Conservation (phyloP, 2,113 vertebrate species). For the Dermatemys mawii region DNA sequence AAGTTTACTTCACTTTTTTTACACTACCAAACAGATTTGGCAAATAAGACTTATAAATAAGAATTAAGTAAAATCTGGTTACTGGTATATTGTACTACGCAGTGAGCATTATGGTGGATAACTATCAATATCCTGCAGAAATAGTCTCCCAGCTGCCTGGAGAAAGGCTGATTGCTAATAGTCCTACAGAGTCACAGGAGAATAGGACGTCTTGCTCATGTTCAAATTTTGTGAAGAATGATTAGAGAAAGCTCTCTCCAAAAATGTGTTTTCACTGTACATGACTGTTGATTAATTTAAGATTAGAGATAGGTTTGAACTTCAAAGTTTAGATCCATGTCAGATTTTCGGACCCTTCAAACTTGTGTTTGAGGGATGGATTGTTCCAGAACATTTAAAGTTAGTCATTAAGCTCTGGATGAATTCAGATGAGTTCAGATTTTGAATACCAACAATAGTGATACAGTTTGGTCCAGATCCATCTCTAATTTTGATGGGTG, state of each 20-base stretch:
- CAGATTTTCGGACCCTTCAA: not conserved
- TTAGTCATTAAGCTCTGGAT: not conserved
- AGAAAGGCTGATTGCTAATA: not conserved
- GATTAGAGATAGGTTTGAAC: not conserved
- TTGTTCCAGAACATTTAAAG: not conserved
- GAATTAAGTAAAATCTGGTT: not conserved
- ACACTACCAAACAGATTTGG: not conserved
- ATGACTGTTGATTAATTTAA: not conserved
- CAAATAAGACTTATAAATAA: not conserved
- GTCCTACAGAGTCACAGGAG: not conserved
- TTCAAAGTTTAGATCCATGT: not conserved
- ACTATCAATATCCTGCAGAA: not conserved
- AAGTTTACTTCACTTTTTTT: not conserved
- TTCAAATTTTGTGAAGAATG: not conserved
- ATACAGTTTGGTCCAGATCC: not conserved
- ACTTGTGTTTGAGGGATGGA: not conserved
- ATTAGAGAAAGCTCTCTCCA: not conserved
- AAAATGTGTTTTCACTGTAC: not conserved
- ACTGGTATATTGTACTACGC: slow-evolving; percentile 6
- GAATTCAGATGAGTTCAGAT: not conserved
- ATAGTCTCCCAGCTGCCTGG: not conserved
- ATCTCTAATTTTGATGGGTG: slow-evolving; percentile 12
- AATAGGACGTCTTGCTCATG: not conserved
- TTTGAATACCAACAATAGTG: not conserved
- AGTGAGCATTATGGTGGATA: not conserved